Evolutionary conservation across 1,140 invertebrate species (phyloP), one percentile per base, ranked within the genome.

Genomic region (Pseudomyrmex cubaensis): DNA sequence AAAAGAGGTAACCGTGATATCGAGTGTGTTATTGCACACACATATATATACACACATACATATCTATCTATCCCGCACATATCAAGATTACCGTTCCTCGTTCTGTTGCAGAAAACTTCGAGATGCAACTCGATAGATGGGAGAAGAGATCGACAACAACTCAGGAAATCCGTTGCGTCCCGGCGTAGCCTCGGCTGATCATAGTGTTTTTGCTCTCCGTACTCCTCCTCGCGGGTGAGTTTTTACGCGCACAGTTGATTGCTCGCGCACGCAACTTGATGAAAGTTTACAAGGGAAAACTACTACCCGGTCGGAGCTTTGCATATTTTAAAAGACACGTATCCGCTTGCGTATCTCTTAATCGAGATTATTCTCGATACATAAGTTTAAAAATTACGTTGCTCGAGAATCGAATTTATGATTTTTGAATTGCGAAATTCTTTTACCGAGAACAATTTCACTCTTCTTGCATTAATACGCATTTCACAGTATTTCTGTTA

Each of bases 61-160:
- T 63, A 44, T 2, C 10, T 57, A 69, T 80, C 61, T 82, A 76
- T 61, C 46, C 56, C 63, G 57, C 44, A 35, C 46, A 59, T 86
- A 82, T 82, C 72, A 88, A 85, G 62, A 88, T 85, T 88, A 82
- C 50, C 74, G n/a, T 88, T 88, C 70, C 67, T 48, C 82, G 35
- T 67, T 46, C 69, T 85, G 61, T 88, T 88, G 8, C 69, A 88
- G 87, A 15, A 75, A 77, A 69, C 70, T 67, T 73, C 12, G 44
- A 22, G 48, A 5, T 69, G 54, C 3, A 44, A 67, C 10, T 12
- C 10, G 46, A 78, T 12, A 56, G 35, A 35, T 35, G 7, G 35
- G 35, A 35, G 69, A 74, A 35, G 17, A 44, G 22, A n/a, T 77
- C 48, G 80, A 78, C 25, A 62, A 63, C 72, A 61, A 22, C 35